These are phyloP conservation scores for Porites divaricata DNA, from an alignment of 92 coral and sea anemone genomes.

Conservation along the genomic window DNA sequence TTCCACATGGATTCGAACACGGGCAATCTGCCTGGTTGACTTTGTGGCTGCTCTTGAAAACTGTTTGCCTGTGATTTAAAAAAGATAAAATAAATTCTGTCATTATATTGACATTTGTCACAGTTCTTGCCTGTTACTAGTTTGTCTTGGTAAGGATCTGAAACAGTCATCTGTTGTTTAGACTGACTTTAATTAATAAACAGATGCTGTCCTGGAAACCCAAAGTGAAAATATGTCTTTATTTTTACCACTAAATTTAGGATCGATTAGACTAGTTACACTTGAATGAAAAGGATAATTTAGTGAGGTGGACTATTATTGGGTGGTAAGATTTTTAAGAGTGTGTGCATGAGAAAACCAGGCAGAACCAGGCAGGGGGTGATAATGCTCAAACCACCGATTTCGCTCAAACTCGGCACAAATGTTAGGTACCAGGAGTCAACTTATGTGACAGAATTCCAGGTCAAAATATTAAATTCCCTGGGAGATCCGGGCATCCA, in stretches of 20 bases:
- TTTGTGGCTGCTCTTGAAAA: conserved; percentile 62
- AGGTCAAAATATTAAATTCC: no score
- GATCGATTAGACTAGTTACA: conserved; percentile 21
- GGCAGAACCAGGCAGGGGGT: no score
- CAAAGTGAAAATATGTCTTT: neutral
- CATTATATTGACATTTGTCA: conserved; percentile 5
- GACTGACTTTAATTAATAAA: conserved; percentile 26
- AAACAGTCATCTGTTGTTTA: conserved; percentile 31
- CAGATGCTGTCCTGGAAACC: conserved; percentile 15
- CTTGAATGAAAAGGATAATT: conserved; percentile 16
- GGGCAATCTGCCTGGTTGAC: conserved; percentile 65
- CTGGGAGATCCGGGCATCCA: no score
- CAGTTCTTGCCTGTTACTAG: conserved; percentile 23
- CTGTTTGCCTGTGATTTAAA: conserved; percentile 58
- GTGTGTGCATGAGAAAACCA: no score
- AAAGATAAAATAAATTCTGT: neutral
- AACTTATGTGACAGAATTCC: no score
- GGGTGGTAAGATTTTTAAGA: conserved; percentile 16
- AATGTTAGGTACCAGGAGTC: no score
- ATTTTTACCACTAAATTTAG: conserved; percentile 14
- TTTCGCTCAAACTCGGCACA: no score
- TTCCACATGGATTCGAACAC: conserved; percentile 76
- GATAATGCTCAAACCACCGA: no score
- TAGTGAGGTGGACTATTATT: conserved; percentile 16
- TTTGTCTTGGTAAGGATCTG: conserved; percentile 28